Conservation (phyloP, 2,797 vertebrate genomes). For the Manis javanica region DNA sequence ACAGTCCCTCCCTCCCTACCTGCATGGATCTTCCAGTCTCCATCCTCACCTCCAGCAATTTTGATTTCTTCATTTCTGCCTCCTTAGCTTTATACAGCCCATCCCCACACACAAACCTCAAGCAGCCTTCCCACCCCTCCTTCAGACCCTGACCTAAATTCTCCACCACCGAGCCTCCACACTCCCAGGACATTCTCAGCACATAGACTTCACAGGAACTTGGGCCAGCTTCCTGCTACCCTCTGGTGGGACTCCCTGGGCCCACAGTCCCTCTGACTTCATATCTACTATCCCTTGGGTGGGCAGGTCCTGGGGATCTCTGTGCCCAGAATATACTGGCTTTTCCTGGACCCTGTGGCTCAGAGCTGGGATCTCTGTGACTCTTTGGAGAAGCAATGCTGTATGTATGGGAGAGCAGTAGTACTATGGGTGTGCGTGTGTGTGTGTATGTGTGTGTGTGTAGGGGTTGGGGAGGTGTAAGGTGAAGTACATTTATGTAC, state of each 20-base stretch:
- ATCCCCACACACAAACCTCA: background rate
- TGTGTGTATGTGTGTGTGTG: too few species aligned
- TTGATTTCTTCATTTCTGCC: background rate
- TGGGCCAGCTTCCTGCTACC: constrained; percentile 30
- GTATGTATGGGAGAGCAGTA: background rate
- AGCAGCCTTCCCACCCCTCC: background rate
- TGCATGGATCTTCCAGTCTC: background rate
- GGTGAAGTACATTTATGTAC: too few species aligned
- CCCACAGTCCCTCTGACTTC: background rate
- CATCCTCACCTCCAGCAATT: background rate
- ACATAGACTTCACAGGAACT: background rate
- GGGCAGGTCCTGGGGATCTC: background rate
- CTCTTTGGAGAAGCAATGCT: background rate
- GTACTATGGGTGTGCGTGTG: too few species aligned
- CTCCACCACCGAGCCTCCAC: background rate
- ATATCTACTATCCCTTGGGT: background rate
- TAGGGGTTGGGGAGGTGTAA: too few species aligned
- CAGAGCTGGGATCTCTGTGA: background rate
- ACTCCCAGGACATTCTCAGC: background rate
- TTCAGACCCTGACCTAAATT: background rate
- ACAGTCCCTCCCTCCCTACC: background rate
- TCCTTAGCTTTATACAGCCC: background rate
- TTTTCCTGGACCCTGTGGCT: background rate
- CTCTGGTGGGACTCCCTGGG: constrained; percentile 41
- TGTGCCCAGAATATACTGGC: background rate